A percentile compares a stretch with the other conserved stretches of the same genome.
These are phyloP conservation scores for Leptinotarsa defecta DNA, from an alignment of 1,140 invertebrate genomes.

Conservation along the genomic window DNA sequence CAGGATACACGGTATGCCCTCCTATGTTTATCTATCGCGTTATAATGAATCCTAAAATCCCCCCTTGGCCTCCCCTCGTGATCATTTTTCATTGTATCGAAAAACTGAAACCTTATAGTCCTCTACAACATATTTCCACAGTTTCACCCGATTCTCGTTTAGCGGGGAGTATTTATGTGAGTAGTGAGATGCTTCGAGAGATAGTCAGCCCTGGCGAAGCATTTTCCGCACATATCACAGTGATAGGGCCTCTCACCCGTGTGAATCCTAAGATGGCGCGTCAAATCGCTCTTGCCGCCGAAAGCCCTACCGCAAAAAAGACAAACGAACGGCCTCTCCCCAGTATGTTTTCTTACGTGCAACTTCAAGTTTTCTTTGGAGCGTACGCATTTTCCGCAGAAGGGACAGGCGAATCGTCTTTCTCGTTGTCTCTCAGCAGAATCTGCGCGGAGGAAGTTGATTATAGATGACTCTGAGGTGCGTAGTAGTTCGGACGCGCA, in stretches of 20 bases:
- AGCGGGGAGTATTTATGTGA: conserved; percentile 72
- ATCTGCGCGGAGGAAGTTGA: conserved; percentile 67
- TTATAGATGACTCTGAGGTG: conserved; percentile 63
- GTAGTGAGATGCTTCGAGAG: conserved; percentile 89
- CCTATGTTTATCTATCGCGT: no score
- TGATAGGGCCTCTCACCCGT: conserved; percentile 86
- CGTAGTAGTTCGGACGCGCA: conserved; percentile 47
- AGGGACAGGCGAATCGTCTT: conserved; percentile 78
- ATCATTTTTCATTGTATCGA: no score
- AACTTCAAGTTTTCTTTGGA: conserved; percentile 87
- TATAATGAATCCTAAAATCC: no score
- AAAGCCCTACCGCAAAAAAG: conserved; percentile 85
- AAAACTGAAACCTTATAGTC: no score
- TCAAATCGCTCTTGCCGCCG: conserved; percentile 84
- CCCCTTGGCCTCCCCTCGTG: no score
- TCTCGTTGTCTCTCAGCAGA: conserved; percentile 69
- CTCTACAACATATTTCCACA: background rate
- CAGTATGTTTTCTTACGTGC: conserved; percentile 87
- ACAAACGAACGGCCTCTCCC: conserved; percentile 84
- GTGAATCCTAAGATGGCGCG: conserved; percentile 83
- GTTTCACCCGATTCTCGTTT: conserved; percentile 1
- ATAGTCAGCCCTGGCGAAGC: conserved; percentile 86
- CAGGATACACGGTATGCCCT: no score
- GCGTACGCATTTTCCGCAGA: conserved; percentile 86
- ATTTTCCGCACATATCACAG: conserved; percentile 89